Evolutionary conservation across 2,888 invertebrate genomes (phyloP).

Genomic region (Rugalucina vietnamica): DNA sequence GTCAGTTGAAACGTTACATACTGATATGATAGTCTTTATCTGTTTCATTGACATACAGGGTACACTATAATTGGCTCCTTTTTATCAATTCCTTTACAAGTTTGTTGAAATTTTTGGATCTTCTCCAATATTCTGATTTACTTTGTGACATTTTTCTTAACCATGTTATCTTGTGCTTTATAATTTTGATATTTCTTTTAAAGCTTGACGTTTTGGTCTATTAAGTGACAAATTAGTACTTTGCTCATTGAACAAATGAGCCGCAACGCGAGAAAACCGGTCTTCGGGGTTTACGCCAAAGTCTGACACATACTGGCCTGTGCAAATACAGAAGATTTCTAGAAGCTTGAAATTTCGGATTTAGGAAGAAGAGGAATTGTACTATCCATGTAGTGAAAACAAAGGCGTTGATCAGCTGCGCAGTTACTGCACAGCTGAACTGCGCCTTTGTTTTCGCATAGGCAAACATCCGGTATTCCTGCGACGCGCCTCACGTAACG

Average conservation of each 20-base stretch:
- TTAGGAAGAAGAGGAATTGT: too few species aligned
- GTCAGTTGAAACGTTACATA: not conserved
- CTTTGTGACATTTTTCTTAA: constrained; percentile 2
- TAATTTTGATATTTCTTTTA: constrained; percentile 2
- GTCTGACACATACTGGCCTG: too few species aligned
- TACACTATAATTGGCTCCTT: not conserved
- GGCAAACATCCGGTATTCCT: too few species aligned
- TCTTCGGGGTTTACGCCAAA: too few species aligned
- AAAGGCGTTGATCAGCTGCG: too few species aligned
- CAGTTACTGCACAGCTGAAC: too few species aligned
- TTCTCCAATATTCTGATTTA: not conserved
- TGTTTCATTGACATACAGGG: not conserved
- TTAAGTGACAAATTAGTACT: constrained; percentile 1
- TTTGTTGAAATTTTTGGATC: not conserved
- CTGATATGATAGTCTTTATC: constrained; percentile 7
- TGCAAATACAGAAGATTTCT: too few species aligned
- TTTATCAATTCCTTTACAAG: not conserved
- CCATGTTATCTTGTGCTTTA: not conserved
- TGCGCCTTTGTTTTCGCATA: too few species aligned
- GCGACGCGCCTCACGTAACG: too few species aligned
- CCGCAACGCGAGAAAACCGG: too few species aligned
- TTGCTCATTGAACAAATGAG: not conserved
- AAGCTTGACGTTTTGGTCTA: constrained; percentile 4
- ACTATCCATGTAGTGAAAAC: too few species aligned
- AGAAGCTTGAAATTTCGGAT: too few species aligned